Percentiles rank a stretch among this genome's conserved stretches.
These are phyloP conservation scores for Blastobasis lacticolella DNA, from an alignment of 2,888 invertebrate genomes.

Conservation along the genomic window DNA sequence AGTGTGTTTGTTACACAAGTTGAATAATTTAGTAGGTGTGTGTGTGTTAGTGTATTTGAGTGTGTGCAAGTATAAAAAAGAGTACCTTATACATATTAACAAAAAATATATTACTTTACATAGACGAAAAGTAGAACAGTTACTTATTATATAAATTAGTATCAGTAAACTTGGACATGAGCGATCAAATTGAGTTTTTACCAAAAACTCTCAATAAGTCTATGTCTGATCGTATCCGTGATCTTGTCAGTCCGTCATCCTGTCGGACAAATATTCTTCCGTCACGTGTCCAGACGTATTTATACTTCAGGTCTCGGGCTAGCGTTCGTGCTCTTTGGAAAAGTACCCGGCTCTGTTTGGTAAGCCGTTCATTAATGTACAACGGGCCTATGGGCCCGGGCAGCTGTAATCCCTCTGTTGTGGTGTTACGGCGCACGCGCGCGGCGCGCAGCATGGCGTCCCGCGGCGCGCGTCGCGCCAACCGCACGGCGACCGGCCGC, in stretches of 20 bases:
- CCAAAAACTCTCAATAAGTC: neutral
- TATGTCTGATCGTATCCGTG: neutral
- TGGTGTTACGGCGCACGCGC: conserved; percentile 10
- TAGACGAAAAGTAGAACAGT: too few relatives aligned
- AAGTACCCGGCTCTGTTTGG: neutral
- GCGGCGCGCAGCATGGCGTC: conserved; percentile 12
- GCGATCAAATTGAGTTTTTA: neutral
- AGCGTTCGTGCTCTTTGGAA: conserved; percentile 1
- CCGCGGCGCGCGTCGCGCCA: conserved; percentile 12
- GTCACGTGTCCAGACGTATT: conserved; percentile 1
- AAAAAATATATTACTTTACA: too few relatives aligned
- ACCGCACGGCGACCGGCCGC: conserved; percentile 10
- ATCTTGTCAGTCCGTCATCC: neutral
- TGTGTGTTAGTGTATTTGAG: too few relatives aligned
- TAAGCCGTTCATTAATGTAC: conserved; percentile 2
- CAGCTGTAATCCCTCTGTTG: too few relatives aligned
- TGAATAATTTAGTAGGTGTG: too few relatives aligned
- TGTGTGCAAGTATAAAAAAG: too few relatives aligned
- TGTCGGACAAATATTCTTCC: conserved; percentile 1
- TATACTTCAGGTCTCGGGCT: neutral
- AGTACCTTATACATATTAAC: too few relatives aligned
- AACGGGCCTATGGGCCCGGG: neutral
- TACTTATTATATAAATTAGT: too few relatives aligned
- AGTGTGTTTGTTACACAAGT: too few relatives aligned
- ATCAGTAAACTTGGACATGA: too few relatives aligned